Conservation (phyloP, 2,113 vertebrate genomes). For the Suncus etruscus region DNA sequence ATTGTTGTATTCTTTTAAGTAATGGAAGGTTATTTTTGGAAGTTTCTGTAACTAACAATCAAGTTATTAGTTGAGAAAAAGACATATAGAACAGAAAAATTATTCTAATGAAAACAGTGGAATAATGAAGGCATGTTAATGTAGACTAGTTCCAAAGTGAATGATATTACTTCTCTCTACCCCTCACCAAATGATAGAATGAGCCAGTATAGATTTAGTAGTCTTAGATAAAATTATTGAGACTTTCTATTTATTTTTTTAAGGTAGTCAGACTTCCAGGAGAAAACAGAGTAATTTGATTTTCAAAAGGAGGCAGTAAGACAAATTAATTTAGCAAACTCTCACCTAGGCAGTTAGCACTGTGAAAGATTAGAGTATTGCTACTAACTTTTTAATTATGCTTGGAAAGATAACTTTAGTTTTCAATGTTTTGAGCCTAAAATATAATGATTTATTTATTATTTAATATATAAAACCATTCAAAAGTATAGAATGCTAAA, state of each 20-base stretch:
- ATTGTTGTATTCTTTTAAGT: not conserved
- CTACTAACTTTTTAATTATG: not conserved
- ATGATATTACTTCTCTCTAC: too few relatives aligned
- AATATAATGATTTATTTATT: not conserved
- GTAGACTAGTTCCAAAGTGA: not conserved
- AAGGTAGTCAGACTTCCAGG: too few relatives aligned
- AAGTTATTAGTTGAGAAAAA: not conserved
- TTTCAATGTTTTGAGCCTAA: not conserved
- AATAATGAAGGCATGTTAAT: not conserved
- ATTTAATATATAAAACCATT: not conserved
- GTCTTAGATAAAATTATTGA: too few relatives aligned
- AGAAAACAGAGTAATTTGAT: too few relatives aligned
- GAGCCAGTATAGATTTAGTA: too few relatives aligned
- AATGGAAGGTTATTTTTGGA: not conserved
- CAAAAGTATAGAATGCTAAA: conserved; percentile 25
- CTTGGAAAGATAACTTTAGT: not conserved
- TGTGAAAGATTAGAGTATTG: not conserved
- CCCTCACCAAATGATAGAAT: too few relatives aligned
- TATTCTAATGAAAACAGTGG: not conserved
- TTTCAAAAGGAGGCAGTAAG: too few relatives aligned
- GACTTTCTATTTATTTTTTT: too few relatives aligned
- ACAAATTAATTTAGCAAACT: too few relatives aligned
- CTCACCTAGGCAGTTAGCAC: not conserved
- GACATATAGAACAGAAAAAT: not conserved
- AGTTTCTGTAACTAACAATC: not conserved